These are phyloP conservation scores for Setophaga petechia DNA, from an alignment of 2,113 vertebrate genomes.

Conservation along the genomic window DNA sequence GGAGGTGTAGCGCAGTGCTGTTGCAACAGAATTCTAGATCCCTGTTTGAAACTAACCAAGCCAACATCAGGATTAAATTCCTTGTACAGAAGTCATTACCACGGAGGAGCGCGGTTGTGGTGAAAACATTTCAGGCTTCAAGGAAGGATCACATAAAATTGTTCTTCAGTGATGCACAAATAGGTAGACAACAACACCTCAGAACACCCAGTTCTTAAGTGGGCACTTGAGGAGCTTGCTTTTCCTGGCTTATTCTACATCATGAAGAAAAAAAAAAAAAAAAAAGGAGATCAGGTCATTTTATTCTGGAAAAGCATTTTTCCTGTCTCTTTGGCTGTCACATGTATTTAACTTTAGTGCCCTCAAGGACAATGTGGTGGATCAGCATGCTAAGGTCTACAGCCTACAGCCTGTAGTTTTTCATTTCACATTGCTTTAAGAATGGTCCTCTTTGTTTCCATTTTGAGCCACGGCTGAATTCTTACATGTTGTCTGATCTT, in stretches of 20 bases:
- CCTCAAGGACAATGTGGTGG: constrained; percentile 74
- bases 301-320: constrained; percentile 70
- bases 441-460: constrained; percentile 80
- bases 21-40: not conserved
- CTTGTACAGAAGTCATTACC: constrained; percentile 47
- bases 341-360: constrained; percentile 73
- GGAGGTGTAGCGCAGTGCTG: not conserved
- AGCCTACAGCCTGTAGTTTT: constrained; percentile 70
- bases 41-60: constrained; percentile 51
- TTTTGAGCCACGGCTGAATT: constrained; percentile 77
- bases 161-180: constrained; percentile 39
- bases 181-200: constrained; percentile 51
- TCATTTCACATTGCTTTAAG: constrained; percentile 72
- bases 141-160: constrained; percentile 49
- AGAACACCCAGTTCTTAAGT: constrained; percentile 51
- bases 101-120: not conserved
- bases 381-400: constrained; percentile 65
- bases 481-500: constrained; percentile 79
- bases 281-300: constrained; percentile 62
- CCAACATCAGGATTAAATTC: constrained; percentile 35
- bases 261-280: constrained; percentile 8
- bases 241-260: constrained; percentile 65
- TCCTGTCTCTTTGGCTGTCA: constrained; percentile 70
- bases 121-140: constrained; percentile 46
- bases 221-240: constrained; percentile 64